Base-by-base conservation (phyloP, 2,113 vertebrate species). In the Toxotes jaculatrix region DNA sequence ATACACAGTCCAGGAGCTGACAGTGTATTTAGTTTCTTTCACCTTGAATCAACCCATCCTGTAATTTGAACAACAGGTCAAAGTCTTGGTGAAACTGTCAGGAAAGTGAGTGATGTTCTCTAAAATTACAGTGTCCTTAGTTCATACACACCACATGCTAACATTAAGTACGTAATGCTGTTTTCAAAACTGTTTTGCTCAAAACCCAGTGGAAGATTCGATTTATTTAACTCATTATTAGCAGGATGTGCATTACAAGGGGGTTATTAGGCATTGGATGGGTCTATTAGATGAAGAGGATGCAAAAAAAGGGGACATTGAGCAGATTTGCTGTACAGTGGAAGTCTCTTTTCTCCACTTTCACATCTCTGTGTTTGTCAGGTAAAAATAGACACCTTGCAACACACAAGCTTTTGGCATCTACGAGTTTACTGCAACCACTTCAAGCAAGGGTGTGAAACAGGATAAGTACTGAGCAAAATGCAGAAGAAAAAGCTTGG, bases 301-400 rank as follows among this genome's bases (percentile, higher is more conserved):
- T 60, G 38, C 59, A 36, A 70, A 74, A 66, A 70, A 74, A 66
- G 11, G 53, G 2, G 27, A 10, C 21, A 65, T 53, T 40, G 12
- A 82, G 67, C 70, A 78, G 4, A 49, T 86, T 84, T 51, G 43
- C 23, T 68, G 51, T 23, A 85, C 31, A 84, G 55, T 36, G 1
- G 47, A 71, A 38, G 40, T 73, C 62, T 83, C 31, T 63, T 16
- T 67, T 51, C 74, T 65, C 65, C 51, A 55, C 45, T 77, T 85
- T 92, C 81, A 85, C 86, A 86, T 85, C 53, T 4, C 73, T 38
- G 40, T 88, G 87, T 77, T 79, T 74, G 55, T 79, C 72, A 70
- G 70, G 85, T 82, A 88, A 82, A 89, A 88, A 85, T 85, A 88
- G 74, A 63, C 84, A 34, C 65, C 73, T 74, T 64, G 43, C 16